phyloP scores from a whole-genome alignment of 2,113 vertebrate species.

The Mastomys natalensis region DNA sequence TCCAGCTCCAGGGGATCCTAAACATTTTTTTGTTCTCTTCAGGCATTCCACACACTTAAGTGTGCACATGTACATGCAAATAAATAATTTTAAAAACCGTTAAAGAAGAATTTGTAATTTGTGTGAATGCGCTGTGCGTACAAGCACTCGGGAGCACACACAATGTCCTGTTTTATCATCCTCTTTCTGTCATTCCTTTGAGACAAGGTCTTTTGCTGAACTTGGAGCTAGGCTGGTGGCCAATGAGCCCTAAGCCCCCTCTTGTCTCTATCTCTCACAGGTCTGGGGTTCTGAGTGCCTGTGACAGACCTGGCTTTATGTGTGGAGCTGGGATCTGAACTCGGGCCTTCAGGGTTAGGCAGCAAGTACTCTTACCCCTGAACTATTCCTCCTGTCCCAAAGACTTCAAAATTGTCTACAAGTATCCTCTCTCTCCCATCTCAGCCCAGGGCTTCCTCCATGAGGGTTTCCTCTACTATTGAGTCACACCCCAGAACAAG shows the following conservation, averaged over 20 bases:
- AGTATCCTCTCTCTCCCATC: too few relatives aligned
- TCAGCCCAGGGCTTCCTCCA: not conserved
- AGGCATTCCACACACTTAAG: not conserved
- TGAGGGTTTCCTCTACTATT: too few relatives aligned
- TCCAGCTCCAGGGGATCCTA: not conserved
- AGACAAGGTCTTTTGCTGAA: not conserved
- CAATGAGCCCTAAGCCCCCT: too few relatives aligned
- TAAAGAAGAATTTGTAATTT: not conserved
- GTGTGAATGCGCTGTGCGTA: not conserved
- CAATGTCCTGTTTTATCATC: too few relatives aligned
- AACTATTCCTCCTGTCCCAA: not conserved
- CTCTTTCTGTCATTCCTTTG: not conserved
- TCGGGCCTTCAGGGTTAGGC: too few relatives aligned
- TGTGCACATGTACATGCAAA: not conserved
- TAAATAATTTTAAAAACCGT: not conserved
- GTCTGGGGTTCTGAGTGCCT: not conserved
- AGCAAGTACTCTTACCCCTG: too few relatives aligned
- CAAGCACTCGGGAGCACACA: not conserved
- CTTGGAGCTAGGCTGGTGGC: not conserved
- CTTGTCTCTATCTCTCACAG: not conserved
- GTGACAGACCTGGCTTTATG: not conserved
- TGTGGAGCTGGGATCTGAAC: not conserved
- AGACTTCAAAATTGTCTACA: not conserved
- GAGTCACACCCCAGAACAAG: not conserved
- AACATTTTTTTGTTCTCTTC: not conserved